Percentiles rank a stretch among this genome's conserved stretches.
Evolutionary conservation across 2,113 vertebrate species (phyloP).

Genomic region (Tetraodon nigroviridis): DNA sequence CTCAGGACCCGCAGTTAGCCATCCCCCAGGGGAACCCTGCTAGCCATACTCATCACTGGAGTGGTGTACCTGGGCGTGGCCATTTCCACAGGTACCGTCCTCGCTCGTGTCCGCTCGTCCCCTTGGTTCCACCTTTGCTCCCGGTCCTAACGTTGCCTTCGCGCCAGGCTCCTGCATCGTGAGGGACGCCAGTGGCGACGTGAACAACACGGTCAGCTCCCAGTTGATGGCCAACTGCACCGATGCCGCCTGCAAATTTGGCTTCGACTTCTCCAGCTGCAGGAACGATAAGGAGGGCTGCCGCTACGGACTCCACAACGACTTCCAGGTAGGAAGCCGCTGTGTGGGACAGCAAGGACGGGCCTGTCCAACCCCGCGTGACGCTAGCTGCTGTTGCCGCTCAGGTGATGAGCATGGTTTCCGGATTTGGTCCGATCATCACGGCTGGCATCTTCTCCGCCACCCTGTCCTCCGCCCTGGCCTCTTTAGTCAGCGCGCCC

Average conservation of each 20-base stretch:
- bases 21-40: constrained; percentile 94
- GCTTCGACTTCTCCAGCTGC: constrained; percentile 87
- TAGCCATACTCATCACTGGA: constrained; percentile 95
- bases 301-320: constrained; percentile 82
- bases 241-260: constrained; percentile 83
- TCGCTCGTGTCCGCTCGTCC: neutral
- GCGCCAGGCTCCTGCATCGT: constrained; percentile 87
- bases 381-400: neutral
- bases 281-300: constrained; percentile 50
- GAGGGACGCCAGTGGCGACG: constrained; percentile 83
- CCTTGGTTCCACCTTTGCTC: neutral
- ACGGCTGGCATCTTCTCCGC: constrained; percentile 97
- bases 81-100: constrained; percentile 84
- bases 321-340: constrained; percentile 80
- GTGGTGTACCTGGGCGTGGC: constrained; percentile 91
- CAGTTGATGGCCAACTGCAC: constrained; percentile 78
- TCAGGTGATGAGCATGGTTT: constrained; percentile 93
- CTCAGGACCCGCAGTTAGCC: constrained; percentile 93
- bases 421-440: constrained; percentile 93
- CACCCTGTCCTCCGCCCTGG: constrained; percentile 94
- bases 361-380: neutral
- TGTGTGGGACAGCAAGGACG: neutral
- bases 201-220: constrained; percentile 75
- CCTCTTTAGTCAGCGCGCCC: constrained; percentile 95
- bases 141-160: neutral